Evolutionary conservation across 2,888 invertebrate genomes (phyloP), one percentile per base, ranked within the genome.

Genomic region (Melieria omissa): DNA sequence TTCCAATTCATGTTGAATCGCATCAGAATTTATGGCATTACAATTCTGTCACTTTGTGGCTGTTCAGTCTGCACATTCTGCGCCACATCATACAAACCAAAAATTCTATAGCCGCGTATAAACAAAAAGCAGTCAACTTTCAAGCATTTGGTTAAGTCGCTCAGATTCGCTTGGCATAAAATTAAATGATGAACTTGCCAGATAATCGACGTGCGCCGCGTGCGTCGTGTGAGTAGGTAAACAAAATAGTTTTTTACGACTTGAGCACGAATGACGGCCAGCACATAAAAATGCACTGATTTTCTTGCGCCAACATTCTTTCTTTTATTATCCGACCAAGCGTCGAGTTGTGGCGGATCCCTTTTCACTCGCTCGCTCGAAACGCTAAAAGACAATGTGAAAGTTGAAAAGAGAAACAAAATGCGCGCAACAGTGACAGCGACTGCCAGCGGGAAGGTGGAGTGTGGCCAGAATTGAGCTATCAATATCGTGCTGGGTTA

Each of bases 121-220:
- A 29, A 29, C 29, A 29, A 29, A 29, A 29, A 29, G 29, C 29
- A 29, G 29, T 2, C 29, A 29, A 29, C 29, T 29, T 29, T 29
- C 29, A 3, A 29, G 29, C 29, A 3, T 29, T 29, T 29, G 29
- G 3, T 29, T 29, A 29, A 29, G 29, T 29, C 29, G 29, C 29
- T 16, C 16, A 16, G 16, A 16, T 1, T 16, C 16, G 55, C 57
- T 57, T 47, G 10, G 41, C 47, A 47, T 66, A 66, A 65, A 66
- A 66, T 66, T 42, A 66, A 66, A 66, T 66, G 66, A 66, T 66
- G 57, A 60, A 58, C 66, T 58, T 44, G 41, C 58, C 41, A 42
- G 8, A 42, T 47, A 66, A 66, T 66, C 47, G 49, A 41, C 16
- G 55, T 16, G 45, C 42, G 42, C 3, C n/a, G 9, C 44, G 16